Base-by-base conservation (phyloP, 2,113 vertebrate species). In the Junco hyemalis region DNA sequence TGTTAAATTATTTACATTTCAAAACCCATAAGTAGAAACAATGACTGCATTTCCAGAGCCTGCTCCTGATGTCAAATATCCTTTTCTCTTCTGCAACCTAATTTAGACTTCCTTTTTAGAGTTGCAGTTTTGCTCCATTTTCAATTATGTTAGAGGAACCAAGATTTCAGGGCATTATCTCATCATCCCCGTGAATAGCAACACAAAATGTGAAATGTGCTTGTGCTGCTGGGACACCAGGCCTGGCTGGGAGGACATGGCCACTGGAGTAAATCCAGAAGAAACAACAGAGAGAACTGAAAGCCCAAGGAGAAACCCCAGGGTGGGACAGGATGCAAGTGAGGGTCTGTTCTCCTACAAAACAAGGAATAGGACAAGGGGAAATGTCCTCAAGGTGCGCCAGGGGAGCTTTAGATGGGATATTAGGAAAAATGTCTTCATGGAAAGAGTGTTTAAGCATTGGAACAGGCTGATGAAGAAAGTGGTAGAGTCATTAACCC, bases 1-100 rank as follows among this genome's bases (percentile, higher is more conserved):
- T 97, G 93, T 94, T 97, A 97, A 97, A 97, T 93, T 97, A 97
- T 97, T 98, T 97, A 97, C 95, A 97, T 97, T 98, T 98, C 96
- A 97, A 96, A 97, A 86, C 92, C 84, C 80, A 74, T 95, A 95
- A 81, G 79, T 89, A 93, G 88, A 98, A 97, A 96, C 95, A 96
- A 96, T 94, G 94, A 86, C 92, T 96, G 88, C 71, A 91, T 96
- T 98, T 96, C 81, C 63, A 92, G 73, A 92, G 84, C 81, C 86
- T 88, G 76, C 86, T 93, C 86, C 76, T 94, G 88, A 92, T 97
- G 96, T 97, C 94, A 96, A 94, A 97, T 95, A 92, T 36, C 88
- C 85, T 96, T 95, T 97, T 95, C 93, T 96, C 65, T 91, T 96
- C 90, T 91, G 73, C 92, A 95, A 59, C 81, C 95, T 97, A 96